Base-by-base conservation (phyloP, 1,140 invertebrate genomes). In the Ceratitis capitata region DNA sequence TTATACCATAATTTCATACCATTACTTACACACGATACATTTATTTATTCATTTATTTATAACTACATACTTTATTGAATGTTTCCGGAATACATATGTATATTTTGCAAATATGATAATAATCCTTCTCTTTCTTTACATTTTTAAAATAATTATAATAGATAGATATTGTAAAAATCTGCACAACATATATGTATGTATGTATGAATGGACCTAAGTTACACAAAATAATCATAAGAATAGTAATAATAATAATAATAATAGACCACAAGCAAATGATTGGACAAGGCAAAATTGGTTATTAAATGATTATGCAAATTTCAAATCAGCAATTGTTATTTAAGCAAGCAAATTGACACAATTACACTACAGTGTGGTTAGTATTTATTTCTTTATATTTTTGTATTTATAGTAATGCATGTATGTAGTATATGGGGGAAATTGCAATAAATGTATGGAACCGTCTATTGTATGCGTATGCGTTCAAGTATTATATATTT, bases 101-200 rank as follows among this genome's bases (percentile, higher is more conserved):
- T 74, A 74, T 74, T 74, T 78, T 45, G 35, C 39, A 78, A 78
- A 78, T 78, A 78, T 78, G 35, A 45, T 45, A 78, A 26, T 23
- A 7, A 26, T 61, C 23, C 69, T 69, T 69, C 32, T 35, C 39
- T 78, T 78, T 45, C 39, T 39, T 78, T 45, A 78, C 69, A 78
- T 39, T 78, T 78, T 42, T 10, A 74, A 78, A 78, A 78, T 45
- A 78, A 78, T 78, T 45, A 45, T 78, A 78, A 45, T 74, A n/a
- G n/a, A n/a, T n/a, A n/a, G n/a, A n/a, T n/a, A n/a, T n/a, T n/a
- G n/a, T n/a, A 74, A 32, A 78, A 78, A 78, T 78, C 23, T 78
- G 69, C 69, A 78, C 69, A 78, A 45, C 23, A 45, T 78, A 39
- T n/a, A 56, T 64, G 29, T 32, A 35, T 64, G 6, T 61, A 61